Evolutionary conservation across 2,888 invertebrate species (phyloP), one percentile per base, ranked within the genome.

Genomic region (Periphyllus acericola): DNA sequence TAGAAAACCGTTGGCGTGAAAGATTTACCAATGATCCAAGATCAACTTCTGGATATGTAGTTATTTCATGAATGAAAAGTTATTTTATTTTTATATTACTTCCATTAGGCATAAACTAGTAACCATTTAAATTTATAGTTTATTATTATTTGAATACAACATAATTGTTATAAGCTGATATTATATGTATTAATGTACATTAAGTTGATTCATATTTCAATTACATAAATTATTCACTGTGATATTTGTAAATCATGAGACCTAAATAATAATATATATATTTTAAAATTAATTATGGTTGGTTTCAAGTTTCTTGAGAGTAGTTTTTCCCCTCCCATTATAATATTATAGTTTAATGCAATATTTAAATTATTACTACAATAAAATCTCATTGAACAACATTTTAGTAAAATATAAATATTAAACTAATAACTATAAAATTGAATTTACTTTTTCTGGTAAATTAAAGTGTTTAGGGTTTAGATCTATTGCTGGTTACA

Each of bases 1-100:
- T 3, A 88, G 83, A 88, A 66, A 83, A 71, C 0, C 83, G 83
- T 76, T 83, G 75, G 68, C 86, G 46, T 14, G 60, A 80, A 80
- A 36, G 72, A 60, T 80, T 86, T 80, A 85, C 71, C 8, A 68
- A 36, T 71, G 75, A 9, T 78, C 14, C 75, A 74, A 40, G 66
- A 40, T 83, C 88, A 5, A 88, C 82, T 25, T 88, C 88, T 3
- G 83, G 75, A 17, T 83, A 81, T 25, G 76, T 83, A 0, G 75
- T 75, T 6, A 88, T 83, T 72, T 83, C 88, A 21, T 85, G 46
- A 82, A 8, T 80, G 21, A 66, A 19, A 14, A 19, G 34, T 52
- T 75, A 19, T 79, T n/a, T 52, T 11, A 21, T 21, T 68, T n/a
- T 34, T 19, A 25, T 75, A 25, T 34, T 75, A 75, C 25, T 6